Evolutionary conservation across 2,113 vertebrate genomes (phyloP).

Genomic region (Elachura formosa): DNA sequence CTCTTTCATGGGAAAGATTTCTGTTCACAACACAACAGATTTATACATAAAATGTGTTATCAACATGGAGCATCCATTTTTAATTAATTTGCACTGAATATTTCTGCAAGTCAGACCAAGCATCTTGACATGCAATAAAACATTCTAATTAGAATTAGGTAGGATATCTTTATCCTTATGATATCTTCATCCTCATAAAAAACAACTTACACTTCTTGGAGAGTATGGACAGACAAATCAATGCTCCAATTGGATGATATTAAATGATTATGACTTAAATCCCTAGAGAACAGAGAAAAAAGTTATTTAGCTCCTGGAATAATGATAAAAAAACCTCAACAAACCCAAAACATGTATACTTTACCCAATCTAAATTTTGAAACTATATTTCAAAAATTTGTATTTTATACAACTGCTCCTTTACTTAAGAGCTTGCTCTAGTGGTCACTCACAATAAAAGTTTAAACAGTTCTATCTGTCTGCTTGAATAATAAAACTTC

Average conservation of each 20-base stretch:
- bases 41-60: not conserved
- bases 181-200: not conserved
- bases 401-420: not conserved
- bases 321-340: not conserved
- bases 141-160: not conserved
- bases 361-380: not conserved
- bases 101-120: not conserved
- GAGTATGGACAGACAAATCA: constrained; percentile 62
- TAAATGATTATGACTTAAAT: constrained; percentile 78
- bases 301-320: not conserved
- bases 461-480: not conserved
- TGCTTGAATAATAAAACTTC: too few relatives aligned
- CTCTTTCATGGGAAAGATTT: not conserved
- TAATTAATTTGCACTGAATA: not conserved
- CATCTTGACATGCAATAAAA: not conserved
- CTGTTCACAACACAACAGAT: not conserved
- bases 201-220: constrained; percentile 79
- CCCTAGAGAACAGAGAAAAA: constrained; percentile 61
- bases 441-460: not conserved
- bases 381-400: not conserved
- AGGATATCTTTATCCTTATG: not conserved
- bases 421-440: not conserved
- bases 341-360: not conserved
- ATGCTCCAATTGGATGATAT: constrained; percentile 71
- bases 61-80: not conserved